Percentiles rank a stretch among this genome's conserved stretches.
Evolutionary conservation across 2,888 invertebrate species (phyloP).

Genomic region (Unio pictorum): DNA sequence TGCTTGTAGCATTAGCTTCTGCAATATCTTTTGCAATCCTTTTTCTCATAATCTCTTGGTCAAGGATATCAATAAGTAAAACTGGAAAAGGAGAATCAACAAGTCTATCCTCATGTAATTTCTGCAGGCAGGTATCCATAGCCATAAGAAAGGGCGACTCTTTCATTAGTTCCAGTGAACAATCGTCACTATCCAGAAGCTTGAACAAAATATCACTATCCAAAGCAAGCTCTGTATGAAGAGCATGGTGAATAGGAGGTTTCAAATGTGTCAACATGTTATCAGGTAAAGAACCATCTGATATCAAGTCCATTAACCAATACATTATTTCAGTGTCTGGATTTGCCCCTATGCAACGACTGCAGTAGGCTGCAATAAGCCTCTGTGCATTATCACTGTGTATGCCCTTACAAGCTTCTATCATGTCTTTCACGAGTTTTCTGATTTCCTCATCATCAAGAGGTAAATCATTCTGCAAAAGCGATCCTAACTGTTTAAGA

Average conservation of each 20-base stretch:
- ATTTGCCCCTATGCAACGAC: constrained; percentile 16
- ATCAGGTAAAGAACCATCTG: constrained; percentile 8
- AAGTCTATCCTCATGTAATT: background rate
- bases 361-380: constrained; percentile 13
- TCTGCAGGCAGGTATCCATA: constrained; percentile 3
- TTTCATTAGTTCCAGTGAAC: constrained; percentile 5
- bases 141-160: background rate
- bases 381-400: constrained; percentile 1
- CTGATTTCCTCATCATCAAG: too few species aligned
- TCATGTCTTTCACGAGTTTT: too few species aligned
- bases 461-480: too few species aligned
- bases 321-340: constrained; percentile 8
- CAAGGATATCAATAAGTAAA: constrained; percentile 1
- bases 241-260: background rate
- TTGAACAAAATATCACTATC: constrained; percentile 11
- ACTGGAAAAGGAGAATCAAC: constrained; percentile 8
- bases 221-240: too few species aligned
- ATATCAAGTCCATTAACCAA: background rate
- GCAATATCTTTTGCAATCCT: too few species aligned
- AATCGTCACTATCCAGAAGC: constrained; percentile 7
- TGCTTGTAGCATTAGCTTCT: too few species aligned
- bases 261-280: background rate
- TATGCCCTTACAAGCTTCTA: too few species aligned
- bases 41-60: background rate
- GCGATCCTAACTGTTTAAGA: constrained; percentile 1